Evolutionary conservation across 2,888 invertebrate genomes (phyloP).

Genomic region (Tortricodes alternella): DNA sequence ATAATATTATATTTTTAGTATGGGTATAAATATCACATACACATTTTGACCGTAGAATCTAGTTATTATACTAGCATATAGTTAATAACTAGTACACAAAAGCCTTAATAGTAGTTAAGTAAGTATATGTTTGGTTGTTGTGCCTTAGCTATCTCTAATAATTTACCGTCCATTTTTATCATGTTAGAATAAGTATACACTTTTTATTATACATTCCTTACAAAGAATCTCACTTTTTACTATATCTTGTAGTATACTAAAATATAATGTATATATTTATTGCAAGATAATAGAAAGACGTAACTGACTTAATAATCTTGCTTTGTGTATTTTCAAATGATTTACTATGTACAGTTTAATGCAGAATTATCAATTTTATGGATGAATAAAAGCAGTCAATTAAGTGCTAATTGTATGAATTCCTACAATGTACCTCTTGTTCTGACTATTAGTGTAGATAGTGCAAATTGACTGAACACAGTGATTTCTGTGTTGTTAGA

Average conservation of each 20-base stretch:
- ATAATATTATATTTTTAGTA: too few relatives aligned
- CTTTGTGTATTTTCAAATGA: too few relatives aligned
- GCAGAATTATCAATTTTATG: neutral
- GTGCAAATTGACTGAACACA: conserved; percentile 18
- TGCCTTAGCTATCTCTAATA: neutral
- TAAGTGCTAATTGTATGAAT: conserved; percentile 6
- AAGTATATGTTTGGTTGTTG: neutral
- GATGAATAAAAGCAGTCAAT: conserved; percentile 17
- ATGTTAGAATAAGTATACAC: neutral
- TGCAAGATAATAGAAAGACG: too few relatives aligned
- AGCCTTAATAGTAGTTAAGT: conserved; percentile 8
- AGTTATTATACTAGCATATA: too few relatives aligned
- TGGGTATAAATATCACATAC: too few relatives aligned
- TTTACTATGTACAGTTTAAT: too few relatives aligned
- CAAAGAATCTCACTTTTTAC: neutral
- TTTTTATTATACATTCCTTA: neutral
- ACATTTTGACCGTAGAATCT: neutral
- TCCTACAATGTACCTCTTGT: conserved; percentile 10
- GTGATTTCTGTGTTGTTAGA: conserved; percentile 4
- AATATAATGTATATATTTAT: too few relatives aligned
- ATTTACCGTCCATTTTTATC: conserved; percentile 18
- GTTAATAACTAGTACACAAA: neutral
- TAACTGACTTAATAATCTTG: too few relatives aligned
- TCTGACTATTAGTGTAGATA: neutral
- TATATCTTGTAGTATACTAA: neutral